A percentile compares a stretch with the other conserved stretches of the same genome.
phyloP scores from a whole-genome alignment of 2,888 invertebrate species.

The Phrixothrix hirtus region DNA sequence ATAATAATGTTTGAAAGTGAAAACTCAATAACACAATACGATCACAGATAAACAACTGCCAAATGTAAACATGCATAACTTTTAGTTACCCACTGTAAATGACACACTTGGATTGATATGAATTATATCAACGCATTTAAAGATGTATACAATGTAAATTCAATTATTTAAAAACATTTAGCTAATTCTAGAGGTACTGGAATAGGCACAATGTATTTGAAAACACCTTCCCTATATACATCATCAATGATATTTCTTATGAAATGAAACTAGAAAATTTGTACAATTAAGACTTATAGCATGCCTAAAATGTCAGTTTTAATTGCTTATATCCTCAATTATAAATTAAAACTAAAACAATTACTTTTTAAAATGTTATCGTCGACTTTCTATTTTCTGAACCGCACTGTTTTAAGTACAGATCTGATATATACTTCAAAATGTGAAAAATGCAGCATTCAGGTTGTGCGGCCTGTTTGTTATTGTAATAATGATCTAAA shows the following conservation, averaged over 20 bases:
- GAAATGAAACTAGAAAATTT: no score
- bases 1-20: slow-evolving; percentile 43
- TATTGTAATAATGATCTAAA: no score
- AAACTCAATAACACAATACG: slow-evolving; percentile 51
- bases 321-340: no score
- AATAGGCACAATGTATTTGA: slow-evolving; percentile 37
- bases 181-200: slow-evolving; percentile 54
- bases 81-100: slow-evolving; percentile 46
- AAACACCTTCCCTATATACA: slow-evolving; percentile 11
- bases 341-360: no score
- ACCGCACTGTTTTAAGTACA: no score
- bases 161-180: slow-evolving; percentile 58
- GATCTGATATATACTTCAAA: no score
- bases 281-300: no score
- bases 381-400: no score
- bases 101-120: slow-evolving; percentile 58
- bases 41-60: slow-evolving; percentile 58
- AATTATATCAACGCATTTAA: slow-evolving; percentile 56
- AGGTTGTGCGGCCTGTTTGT: no score
- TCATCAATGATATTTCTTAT: neutral
- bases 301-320: no score
- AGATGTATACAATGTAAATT: slow-evolving; percentile 57
- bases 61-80: slow-evolving; percentile 56
- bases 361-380: no score
- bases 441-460: no score